phyloP scores from a whole-genome alignment of 1,140 invertebrate genomes.

The Drosophila dunni region DNA sequence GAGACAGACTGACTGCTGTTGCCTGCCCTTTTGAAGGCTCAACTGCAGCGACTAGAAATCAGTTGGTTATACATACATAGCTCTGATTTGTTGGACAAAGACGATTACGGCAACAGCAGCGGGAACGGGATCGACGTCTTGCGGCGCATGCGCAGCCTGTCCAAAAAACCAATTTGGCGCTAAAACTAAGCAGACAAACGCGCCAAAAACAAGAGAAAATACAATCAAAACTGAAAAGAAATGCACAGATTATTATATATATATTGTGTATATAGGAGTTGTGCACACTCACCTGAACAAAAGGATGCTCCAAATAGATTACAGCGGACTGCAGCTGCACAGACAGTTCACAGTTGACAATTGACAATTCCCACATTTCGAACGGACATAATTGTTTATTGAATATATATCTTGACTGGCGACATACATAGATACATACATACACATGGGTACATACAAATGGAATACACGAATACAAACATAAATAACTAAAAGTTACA shows the following conservation, averaged over 20 bases:
- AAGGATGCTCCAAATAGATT: not conserved
- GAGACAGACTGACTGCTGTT: slow-evolving; percentile 30
- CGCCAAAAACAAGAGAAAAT: slow-evolving; percentile 60
- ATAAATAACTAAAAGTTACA: slow-evolving; percentile 59
- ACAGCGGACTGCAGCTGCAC: not conserved
- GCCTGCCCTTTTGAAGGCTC: slow-evolving; percentile 35
- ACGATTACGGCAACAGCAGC: slow-evolving; percentile 21
- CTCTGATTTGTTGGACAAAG: slow-evolving; percentile 54
- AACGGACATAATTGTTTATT: slow-evolving; percentile 67
- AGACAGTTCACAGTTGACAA: not conserved
- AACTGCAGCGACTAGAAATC: slow-evolving; percentile 69
- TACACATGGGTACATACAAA: slow-evolving; percentile 33
- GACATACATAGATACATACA: slow-evolving; percentile 48
- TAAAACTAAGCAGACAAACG: slow-evolving; percentile 62
- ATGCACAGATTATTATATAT: not conserved
- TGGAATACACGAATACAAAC: slow-evolving; percentile 47
- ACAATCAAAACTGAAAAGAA: slow-evolving; percentile 17
- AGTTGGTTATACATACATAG: slow-evolving; percentile 54
- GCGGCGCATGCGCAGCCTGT: slow-evolving; percentile 76
- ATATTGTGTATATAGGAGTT: not conserved
- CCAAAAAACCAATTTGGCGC: slow-evolving; percentile 74
- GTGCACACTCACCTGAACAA: slow-evolving; percentile 30
- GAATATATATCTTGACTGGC: slow-evolving; percentile 39
- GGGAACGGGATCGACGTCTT: slow-evolving; percentile 63
- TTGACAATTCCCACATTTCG: slow-evolving; percentile 20